Conservation (phyloP, 2,888 invertebrate species). For the Acleris cristana region DNA sequence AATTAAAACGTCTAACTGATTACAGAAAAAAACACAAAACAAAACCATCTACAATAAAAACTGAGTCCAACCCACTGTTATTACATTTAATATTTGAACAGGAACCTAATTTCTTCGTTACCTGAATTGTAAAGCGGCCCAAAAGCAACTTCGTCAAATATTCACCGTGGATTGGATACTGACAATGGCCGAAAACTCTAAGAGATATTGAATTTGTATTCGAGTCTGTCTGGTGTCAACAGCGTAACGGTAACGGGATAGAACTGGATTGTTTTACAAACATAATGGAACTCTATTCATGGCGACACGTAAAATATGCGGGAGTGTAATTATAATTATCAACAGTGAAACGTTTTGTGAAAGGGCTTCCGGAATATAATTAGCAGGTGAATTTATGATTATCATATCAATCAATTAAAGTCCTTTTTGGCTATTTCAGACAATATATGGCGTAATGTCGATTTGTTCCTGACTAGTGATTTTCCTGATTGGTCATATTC, state of each 20-base stretch:
- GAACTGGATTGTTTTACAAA: slow-evolving; percentile 22
- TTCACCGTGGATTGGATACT: slow-evolving; percentile 16
- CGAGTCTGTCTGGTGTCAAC: slow-evolving; percentile 35
- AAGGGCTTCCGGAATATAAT: no score
- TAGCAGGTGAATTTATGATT: no score
- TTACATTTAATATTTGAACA: slow-evolving; percentile 27
- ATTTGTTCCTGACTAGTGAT: no score
- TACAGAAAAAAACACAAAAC: no score
- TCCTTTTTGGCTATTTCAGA: no score
- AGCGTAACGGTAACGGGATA: slow-evolving; percentile 40
- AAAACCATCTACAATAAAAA: no score
- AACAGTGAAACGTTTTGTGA: no score
- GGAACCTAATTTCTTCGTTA: slow-evolving; percentile 19
- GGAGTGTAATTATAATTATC: slow-evolving; percentile 4
- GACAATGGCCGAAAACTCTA: slow-evolving; percentile 31
- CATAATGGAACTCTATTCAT: slow-evolving; percentile 10
- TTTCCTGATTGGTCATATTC: no score
- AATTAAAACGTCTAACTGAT: no score
- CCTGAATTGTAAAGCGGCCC: slow-evolving; percentile 5
- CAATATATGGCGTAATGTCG: no score
- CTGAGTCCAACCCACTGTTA: slow-evolving; percentile 1
- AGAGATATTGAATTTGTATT: slow-evolving; percentile 43
- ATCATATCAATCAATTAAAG: no score
- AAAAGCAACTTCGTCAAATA: slow-evolving; percentile 28
- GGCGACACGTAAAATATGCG: slow-evolving; percentile 7